Percentiles rank a stretch among this genome's conserved stretches.
phyloP scores from a whole-genome alignment of 2,888 invertebrate species.

The Amphipyra berbera region DNA sequence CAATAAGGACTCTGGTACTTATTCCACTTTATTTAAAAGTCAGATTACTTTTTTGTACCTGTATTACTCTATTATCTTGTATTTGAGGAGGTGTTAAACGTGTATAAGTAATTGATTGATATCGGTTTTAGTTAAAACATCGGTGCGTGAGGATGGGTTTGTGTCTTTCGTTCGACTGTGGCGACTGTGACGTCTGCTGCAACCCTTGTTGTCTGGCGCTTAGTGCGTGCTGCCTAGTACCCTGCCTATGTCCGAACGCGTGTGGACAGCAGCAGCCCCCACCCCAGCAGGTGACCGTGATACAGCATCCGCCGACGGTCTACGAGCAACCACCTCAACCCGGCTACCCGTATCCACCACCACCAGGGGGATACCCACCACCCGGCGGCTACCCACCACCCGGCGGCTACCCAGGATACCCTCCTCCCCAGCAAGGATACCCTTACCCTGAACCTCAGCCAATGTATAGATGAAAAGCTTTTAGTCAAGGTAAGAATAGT shows the following conservation, averaged over 20 bases:
- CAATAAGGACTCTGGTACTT: constrained; percentile 51
- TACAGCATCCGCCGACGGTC: constrained; percentile 79
- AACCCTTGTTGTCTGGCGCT: constrained; percentile 85
- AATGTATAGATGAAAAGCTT: constrained; percentile 73
- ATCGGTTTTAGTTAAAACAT: constrained; percentile 72
- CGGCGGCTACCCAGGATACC: constrained; percentile 63
- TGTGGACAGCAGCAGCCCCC: constrained; percentile 82
- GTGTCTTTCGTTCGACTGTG: constrained; percentile 83
- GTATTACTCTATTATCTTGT: constrained; percentile 7
- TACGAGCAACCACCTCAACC: constrained; percentile 73
- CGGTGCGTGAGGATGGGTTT: constrained; percentile 78
- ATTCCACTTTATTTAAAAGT: constrained; percentile 48
- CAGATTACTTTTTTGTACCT: constrained; percentile 25
- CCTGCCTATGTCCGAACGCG: constrained; percentile 85
- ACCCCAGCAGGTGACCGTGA: constrained; percentile 74
- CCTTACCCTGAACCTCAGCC: constrained; percentile 60
- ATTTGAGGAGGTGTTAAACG: constrained; percentile 6
- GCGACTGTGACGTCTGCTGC: constrained; percentile 81
- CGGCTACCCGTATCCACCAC: constrained; percentile 71
- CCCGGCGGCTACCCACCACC: constrained; percentile 61
- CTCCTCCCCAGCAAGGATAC: constrained; percentile 51
- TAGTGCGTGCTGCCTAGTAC: constrained; percentile 83
- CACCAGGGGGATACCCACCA: constrained; percentile 64
- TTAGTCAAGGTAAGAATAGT: constrained; percentile 69
- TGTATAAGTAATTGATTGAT: constrained; percentile 44